phyloP scores from a whole-genome alignment of 2,888 invertebrate species.

The Eristalis pertinax region DNA sequence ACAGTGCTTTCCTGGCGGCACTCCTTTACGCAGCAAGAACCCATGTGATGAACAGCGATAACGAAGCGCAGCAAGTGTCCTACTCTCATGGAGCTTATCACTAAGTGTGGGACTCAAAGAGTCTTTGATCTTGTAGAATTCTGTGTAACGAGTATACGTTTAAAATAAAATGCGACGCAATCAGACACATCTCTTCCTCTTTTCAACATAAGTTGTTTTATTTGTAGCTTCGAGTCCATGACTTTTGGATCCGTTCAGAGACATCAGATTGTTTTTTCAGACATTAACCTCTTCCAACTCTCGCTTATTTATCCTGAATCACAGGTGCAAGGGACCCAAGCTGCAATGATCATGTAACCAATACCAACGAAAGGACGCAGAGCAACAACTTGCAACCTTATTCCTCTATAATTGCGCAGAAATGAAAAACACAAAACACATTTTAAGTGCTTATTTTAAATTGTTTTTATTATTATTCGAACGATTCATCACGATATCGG shows the following conservation, averaged over 20 bases:
- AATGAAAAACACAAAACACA: no score
- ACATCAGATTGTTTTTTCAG: no score
- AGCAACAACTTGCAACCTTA: no score
- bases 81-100: slow-evolving; percentile 59
- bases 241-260: no score
- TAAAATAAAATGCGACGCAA: not conserved
- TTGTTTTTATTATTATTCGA: slow-evolving; percentile 19
- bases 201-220: not conserved
- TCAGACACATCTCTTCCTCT: not conserved
- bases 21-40: slow-evolving; percentile 80
- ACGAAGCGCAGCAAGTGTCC: slow-evolving; percentile 74
- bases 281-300: no score
- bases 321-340: no score
- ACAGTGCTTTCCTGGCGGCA: slow-evolving; percentile 86
- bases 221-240: no score
- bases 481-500: slow-evolving; percentile 44
- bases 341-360: no score
- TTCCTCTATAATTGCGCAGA: not conserved
- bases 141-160: not conserved
- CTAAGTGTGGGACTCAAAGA: not conserved
- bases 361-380: no score
- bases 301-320: no score
- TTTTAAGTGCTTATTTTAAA: not conserved
- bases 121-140: not conserved
- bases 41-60: slow-evolving; percentile 73